Base-by-base conservation (phyloP, 2,888 invertebrate species). In the Agriopis aurantiaria region DNA sequence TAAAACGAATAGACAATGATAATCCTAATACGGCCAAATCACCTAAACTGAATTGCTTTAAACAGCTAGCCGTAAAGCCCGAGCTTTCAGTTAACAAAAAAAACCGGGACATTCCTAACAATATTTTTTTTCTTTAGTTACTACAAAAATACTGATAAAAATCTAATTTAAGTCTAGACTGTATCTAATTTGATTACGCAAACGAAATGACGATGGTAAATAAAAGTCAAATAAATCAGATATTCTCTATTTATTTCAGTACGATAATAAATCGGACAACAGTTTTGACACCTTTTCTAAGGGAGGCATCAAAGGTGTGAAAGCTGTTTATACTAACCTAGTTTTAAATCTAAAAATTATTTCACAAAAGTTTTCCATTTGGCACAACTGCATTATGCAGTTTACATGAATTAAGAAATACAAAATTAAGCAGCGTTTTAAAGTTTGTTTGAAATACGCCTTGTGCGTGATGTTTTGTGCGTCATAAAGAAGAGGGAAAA, bases 201-300 rank as follows among this genome's bases (percentile, higher is more conserved):
- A 33, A 33, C 33, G 33, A 33, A 33, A 33, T 33, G 33, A 33
- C 5, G 33, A 5, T 33, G 33, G 5, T 12, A 79, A 82, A 82
- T 84, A 81, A 89, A 86, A 85, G 76, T 81, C 80, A 59, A 70
- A 71, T 78, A 74, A 80, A 85, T 89, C 80, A 86, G 90, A 91
- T 93, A 91, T 88, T 91, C 85, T 92, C 91, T 93, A 91, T 90
- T 90, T 84, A 88, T 88, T 78, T 92, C 84, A 89, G 84, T 91
- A 92, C 88, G 64, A 87, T 92, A 88, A 90, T 91, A 91, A 91
- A 91, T 90, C 80, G 82, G 84, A 87, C 86, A 92, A 94, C 93
- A 93, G 92, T 87, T 92, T 90, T 81, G 81, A 89, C 92, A 91
- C 92, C 92, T 88, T 82, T 75, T 78, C 80, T 76, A 76, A 77